These are phyloP conservation scores for Spodoptera litura DNA, from an alignment of 1,140 invertebrate species.

Conservation along the genomic window DNA sequence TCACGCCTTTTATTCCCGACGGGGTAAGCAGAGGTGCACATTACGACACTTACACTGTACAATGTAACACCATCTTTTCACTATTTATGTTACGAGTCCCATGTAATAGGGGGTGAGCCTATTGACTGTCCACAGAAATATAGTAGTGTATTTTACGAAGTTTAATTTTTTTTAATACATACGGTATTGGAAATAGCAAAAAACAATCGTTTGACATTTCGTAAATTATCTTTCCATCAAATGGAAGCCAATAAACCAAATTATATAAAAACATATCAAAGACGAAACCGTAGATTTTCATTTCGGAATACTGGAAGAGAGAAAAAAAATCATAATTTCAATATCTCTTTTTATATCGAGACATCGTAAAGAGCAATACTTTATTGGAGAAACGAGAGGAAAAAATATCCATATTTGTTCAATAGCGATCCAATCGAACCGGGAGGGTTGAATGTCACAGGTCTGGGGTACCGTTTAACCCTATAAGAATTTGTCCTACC, in stretches of 20 bases:
- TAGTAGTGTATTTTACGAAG: too few species aligned
- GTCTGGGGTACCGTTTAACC: conserved; percentile 50
- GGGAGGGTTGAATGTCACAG: conserved; percentile 50
- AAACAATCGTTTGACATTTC: not conserved
- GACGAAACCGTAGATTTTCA: conserved; percentile 38
- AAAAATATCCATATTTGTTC: conserved; percentile 44
- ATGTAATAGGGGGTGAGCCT: too few species aligned
- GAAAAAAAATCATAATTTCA: conserved; percentile 42
- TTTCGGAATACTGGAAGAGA: conserved; percentile 34
- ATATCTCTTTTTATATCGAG: conserved; percentile 36
- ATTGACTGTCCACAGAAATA: too few species aligned
- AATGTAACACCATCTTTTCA: too few species aligned
- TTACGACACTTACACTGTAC: too few species aligned
- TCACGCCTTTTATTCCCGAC: too few species aligned
- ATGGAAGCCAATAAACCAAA: conserved; percentile 29
- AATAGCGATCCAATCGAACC: conserved; percentile 40
- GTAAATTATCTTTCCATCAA: not conserved
- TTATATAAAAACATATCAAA: conserved; percentile 40
- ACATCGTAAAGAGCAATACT: conserved; percentile 40
- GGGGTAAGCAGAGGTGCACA: too few species aligned
- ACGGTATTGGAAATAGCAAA: too few species aligned
- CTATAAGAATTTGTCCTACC: conserved; percentile 41
- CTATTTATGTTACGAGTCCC: too few species aligned
- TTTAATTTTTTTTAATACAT: too few species aligned
- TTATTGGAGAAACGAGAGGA: conserved; percentile 33